Percentiles rank a stretch among this genome's conserved stretches.
phyloP scores from a whole-genome alignment of 2,888 invertebrate genomes.

The Anorthoa munda region DNA sequence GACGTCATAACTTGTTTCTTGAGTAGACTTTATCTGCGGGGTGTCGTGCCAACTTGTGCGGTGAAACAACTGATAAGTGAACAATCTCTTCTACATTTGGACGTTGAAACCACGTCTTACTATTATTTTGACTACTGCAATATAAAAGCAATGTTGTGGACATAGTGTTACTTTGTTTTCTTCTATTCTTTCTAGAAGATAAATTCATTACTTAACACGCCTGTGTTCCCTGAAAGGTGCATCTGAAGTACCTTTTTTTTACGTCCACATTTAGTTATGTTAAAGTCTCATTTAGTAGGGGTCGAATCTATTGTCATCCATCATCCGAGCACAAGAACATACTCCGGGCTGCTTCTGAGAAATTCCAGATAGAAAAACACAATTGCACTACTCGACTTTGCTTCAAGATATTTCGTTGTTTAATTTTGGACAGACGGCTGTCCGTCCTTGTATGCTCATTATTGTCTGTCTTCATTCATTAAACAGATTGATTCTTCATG shows the following conservation, averaged over 20 bases:
- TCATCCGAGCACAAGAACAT: no score
- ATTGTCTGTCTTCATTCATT: constrained; percentile 24
- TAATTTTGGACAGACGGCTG: constrained; percentile 13
- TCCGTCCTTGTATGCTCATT: constrained; percentile 39
- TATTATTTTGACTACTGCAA: constrained; percentile 20
- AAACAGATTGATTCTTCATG: constrained; percentile 28
- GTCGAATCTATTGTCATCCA: no score
- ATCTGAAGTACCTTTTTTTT: no score
- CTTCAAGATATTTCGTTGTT: constrained; percentile 2
- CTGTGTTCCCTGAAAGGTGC: no score
- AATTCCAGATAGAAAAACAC: no score
- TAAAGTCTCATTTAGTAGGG: no score
- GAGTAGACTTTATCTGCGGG: constrained; percentile 48
- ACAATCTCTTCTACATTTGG: constrained; percentile 30
- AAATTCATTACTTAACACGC: no score
- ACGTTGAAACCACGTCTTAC: constrained; percentile 6
- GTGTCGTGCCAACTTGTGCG: constrained; percentile 46
- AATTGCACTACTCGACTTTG: no score
- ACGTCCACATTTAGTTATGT: no score
- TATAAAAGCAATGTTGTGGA: constrained; percentile 1
- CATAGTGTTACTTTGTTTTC: background rate
- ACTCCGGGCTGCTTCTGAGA: no score
- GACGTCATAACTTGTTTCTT: constrained; percentile 54
- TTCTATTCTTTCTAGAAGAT: constrained; percentile 6
- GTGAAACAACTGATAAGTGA: constrained; percentile 38